Percentiles rank a stretch among this genome's conserved stretches.
phyloP scores from a whole-genome alignment of 2,888 invertebrate genomes.

The Drosophila mimetica region DNA sequence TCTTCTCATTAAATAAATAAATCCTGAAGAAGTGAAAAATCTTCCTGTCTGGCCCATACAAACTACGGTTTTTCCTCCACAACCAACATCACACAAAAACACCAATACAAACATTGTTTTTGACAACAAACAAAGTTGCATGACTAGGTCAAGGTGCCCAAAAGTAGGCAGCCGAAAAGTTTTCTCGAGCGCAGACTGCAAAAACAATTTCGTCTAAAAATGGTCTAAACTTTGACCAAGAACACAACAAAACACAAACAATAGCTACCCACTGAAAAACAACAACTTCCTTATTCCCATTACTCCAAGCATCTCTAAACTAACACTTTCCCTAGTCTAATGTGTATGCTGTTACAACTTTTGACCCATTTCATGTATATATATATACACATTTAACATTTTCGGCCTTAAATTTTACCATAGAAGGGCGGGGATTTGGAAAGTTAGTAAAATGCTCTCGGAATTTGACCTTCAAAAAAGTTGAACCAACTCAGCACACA shows the following conservation, averaged over 20 bases:
- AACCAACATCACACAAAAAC: background rate
- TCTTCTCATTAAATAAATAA: too few relatives aligned
- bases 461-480: slow-evolving; percentile 69
- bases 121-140: slow-evolving; percentile 14
- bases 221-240: slow-evolving; percentile 16
- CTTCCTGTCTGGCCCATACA: background rate
- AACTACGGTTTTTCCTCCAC: slow-evolving; percentile 4
- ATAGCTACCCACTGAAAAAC: slow-evolving; percentile 1
- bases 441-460: slow-evolving; percentile 41
- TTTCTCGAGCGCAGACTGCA: slow-evolving; percentile 46
- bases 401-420: slow-evolving; percentile 25
- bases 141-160: slow-evolving; percentile 68
- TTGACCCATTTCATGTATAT: slow-evolving; percentile 69
- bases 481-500: slow-evolving; percentile 40
- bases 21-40: background rate
- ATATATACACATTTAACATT: slow-evolving; percentile 51
- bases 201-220: slow-evolving; percentile 48
- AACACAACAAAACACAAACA: slow-evolving; percentile 10
- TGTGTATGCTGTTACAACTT: slow-evolving; percentile 69
- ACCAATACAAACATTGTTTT: slow-evolving; percentile 7
- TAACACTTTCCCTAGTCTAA: slow-evolving; percentile 25
- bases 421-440: background rate
- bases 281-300: slow-evolving; percentile 5
- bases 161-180: slow-evolving; percentile 56
- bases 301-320: slow-evolving; percentile 6